These are phyloP conservation scores for Charaxes varanes DNA, from an alignment of 1,140 invertebrate species.

Conservation along the genomic window DNA sequence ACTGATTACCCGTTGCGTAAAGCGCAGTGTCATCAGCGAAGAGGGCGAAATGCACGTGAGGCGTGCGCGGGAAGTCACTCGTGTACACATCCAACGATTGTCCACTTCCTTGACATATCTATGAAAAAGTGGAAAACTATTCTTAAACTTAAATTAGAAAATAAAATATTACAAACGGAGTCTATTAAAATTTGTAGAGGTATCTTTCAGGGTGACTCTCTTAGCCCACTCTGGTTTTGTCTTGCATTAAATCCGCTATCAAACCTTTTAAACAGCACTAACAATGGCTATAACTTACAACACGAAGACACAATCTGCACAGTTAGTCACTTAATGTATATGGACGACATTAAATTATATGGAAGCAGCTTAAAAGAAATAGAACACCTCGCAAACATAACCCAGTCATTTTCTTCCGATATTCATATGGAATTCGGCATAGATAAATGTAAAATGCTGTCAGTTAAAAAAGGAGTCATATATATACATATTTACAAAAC, in stretches of 20 bases:
- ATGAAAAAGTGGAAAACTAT: too few species aligned
- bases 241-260: constrained; percentile 11
- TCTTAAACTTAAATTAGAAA: too few species aligned
- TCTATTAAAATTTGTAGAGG: too few species aligned
- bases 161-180: too few species aligned
- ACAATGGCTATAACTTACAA: neutral
- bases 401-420: constrained; percentile 11
- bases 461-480: too few species aligned
- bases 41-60: too few species aligned
- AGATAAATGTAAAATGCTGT: constrained; percentile 21
- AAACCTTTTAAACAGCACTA: neutral
- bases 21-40: too few species aligned
- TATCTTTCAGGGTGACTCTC: constrained; percentile 12
- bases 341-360: constrained; percentile 14
- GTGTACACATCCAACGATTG: too few species aligned
- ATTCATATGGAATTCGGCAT: constrained; percentile 20
- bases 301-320: neutral
- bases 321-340: constrained; percentile 8
- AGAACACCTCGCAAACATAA: constrained; percentile 8
- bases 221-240: constrained; percentile 13
- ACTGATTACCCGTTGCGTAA: too few species aligned
- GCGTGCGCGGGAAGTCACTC: too few species aligned
- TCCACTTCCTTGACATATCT: too few species aligned
- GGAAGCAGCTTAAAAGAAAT: constrained; percentile 1
- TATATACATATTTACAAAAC: too few species aligned